Evolutionary conservation across 1,140 invertebrate species (phyloP), one percentile per base, ranked within the genome.

Genomic region (Wiebesia pumilae): DNA sequence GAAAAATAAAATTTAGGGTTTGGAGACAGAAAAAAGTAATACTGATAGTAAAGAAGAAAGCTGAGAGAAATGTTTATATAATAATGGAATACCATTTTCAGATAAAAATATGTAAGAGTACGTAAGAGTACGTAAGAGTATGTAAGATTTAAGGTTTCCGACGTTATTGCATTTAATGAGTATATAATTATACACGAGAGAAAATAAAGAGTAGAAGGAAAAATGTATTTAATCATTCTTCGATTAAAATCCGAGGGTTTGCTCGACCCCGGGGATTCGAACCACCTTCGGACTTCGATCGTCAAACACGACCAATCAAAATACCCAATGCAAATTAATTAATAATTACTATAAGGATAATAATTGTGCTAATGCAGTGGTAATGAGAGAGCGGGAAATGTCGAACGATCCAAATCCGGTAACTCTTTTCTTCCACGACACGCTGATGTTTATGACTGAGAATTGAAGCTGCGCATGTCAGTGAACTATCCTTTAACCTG

Each of bases 101-200:
- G 69, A 86, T 62, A 89, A 89, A 85, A 77, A 79, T 88, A 90
- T 79, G 88, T 81, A n/a, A n/a, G n/a, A n/a, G n/a, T n/a, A n/a
- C n/a, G n/a, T n/a, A n/a, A n/a, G n/a, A n/a, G n/a, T n/a, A n/a
- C n/a, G n/a, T n/a, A n/a, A n/a, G n/a, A n/a, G 88, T 89, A 89
- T 81, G 35, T 86, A 86, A 86, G 30, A 89, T 89, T 89, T 89
- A 89, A 89, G 89, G 84, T 89, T 89, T 88, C 88, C 84, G 88
- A 89, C 87, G 89, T 90, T 90, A 89, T 90, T 90, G 89, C 90
- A 90, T 88, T 89, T 89, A 90, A 73, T 75, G 71, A 86, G 38
- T 80, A 81, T 86, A 81, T 86, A 69, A 77, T 81, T 86, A 75
- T 86, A 47, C 75, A 81, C 78, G 67, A 30, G 51, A 58, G 43